These are phyloP conservation scores for Rhinogobius similis DNA, from an alignment of 2,113 vertebrate species.

Conservation along the genomic window DNA sequence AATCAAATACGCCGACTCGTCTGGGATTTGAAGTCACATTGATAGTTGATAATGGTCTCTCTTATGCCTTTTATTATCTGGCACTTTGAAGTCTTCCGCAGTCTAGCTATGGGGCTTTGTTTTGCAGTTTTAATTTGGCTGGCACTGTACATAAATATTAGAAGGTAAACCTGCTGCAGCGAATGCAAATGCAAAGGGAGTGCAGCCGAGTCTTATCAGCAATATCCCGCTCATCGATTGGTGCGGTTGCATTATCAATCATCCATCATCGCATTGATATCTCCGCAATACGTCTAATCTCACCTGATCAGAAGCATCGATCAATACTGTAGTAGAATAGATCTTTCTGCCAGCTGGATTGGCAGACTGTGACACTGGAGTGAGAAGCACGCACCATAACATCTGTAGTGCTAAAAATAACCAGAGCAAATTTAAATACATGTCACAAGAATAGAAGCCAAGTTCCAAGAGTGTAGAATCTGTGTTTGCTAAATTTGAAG, in stretches of 20 bases:
- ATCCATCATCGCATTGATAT: slow-evolving; percentile 75
- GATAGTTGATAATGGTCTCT: slow-evolving; percentile 10
- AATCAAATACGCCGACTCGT: slow-evolving; percentile 45
- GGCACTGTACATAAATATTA: slow-evolving; percentile 23
- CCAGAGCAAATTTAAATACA: slow-evolving; percentile 31
- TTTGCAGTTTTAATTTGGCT: slow-evolving; percentile 32
- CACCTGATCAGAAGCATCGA: slow-evolving; percentile 69
- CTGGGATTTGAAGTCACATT: slow-evolving; percentile 19
- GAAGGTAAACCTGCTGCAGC: slow-evolving; percentile 30
- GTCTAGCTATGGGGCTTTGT: slow-evolving; percentile 16
- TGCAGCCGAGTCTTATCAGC: slow-evolving; percentile 59
- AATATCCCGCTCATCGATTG: slow-evolving; percentile 62
- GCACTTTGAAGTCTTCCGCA: neutral
- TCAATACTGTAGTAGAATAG: slow-evolving; percentile 55
- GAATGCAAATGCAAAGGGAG: slow-evolving; percentile 49
- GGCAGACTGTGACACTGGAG: slow-evolving; percentile 31
- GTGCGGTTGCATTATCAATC: slow-evolving; percentile 68
- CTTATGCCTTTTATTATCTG: slow-evolving; percentile 4
- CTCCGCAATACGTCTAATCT: slow-evolving; percentile 69
- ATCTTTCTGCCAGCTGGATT: slow-evolving; percentile 39
- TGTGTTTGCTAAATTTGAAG: slow-evolving; percentile 51
- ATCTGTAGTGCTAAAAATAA: slow-evolving; percentile 29
- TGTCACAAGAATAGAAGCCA: slow-evolving; percentile 28
- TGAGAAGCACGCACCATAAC: slow-evolving; percentile 6
- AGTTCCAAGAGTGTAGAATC: slow-evolving; percentile 29